Conservation (phyloP, 2,113 vertebrate species). For the Erinaceus europaeus region DNA sequence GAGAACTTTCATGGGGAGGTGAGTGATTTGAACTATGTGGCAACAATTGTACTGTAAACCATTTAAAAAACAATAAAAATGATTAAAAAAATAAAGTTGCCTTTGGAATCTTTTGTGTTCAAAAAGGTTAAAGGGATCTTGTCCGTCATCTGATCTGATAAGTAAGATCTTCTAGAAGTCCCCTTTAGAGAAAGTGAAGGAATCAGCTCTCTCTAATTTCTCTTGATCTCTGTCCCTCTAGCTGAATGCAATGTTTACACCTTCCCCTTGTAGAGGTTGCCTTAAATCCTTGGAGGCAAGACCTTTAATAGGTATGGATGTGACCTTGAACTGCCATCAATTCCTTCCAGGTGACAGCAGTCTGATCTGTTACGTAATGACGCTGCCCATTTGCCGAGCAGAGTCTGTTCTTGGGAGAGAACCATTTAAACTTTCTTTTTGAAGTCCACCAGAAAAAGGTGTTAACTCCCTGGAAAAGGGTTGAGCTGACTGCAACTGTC, state of each 20-base stretch:
- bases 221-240: too few relatives aligned
- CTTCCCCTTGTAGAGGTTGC: not conserved
- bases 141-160: not conserved
- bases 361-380: constrained; percentile 51
- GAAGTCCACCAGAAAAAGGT: constrained; percentile 41
- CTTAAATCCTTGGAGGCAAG: not conserved
- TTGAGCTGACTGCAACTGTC: not conserved
- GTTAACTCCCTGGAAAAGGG: not conserved
- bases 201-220: constrained; percentile 1
- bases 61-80: too few relatives aligned
- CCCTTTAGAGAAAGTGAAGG: not conserved
- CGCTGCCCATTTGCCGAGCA: not conserved
- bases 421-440: constrained; percentile 19
- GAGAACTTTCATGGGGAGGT: too few relatives aligned
- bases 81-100: too few relatives aligned
- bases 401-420: constrained; percentile 29
- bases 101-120: not conserved
- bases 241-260: not conserved
- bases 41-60: too few relatives aligned
- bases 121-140: not conserved
- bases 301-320: not conserved
- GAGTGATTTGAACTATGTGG: too few relatives aligned
- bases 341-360: not conserved
- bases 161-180: not conserved
- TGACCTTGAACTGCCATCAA: constrained; percentile 15